phyloP scores from a whole-genome alignment of 2,113 vertebrate genomes.

The Piaya cayana region DNA sequence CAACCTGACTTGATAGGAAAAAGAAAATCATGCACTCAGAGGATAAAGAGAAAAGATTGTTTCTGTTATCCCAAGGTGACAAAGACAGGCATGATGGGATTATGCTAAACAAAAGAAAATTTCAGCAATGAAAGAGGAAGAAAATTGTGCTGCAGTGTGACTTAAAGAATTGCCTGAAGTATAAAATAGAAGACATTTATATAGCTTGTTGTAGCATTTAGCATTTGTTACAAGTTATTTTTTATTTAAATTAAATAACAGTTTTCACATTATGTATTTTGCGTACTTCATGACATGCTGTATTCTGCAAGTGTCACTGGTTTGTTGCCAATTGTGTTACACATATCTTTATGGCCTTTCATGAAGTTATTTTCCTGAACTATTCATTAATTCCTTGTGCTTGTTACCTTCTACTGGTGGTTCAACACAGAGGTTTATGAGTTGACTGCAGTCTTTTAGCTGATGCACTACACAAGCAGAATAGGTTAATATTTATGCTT shows the following conservation, averaged over 20 bases:
- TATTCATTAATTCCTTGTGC: not conserved
- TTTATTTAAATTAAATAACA: not conserved
- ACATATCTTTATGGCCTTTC: not conserved
- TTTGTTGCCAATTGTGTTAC: not conserved
- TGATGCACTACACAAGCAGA: not conserved
- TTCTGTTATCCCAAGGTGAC: conserved; percentile 13
- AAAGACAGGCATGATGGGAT: not conserved
- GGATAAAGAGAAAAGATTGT: not conserved
- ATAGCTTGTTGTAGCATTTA: not conserved
- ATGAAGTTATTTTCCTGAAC: not conserved
- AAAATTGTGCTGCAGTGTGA: not conserved
- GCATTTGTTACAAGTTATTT: not conserved
- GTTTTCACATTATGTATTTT: not conserved
- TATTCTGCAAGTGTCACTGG: not conserved
- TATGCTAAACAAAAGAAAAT: conserved; percentile 17
- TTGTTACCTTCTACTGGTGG: not conserved
- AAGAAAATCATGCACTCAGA: not conserved
- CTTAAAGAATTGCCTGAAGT: not conserved
- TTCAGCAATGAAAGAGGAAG: not conserved
- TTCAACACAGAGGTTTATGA: not conserved
- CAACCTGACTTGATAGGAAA: not conserved
- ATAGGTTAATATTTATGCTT: not conserved
- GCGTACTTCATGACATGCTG: not conserved
- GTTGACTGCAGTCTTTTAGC: not conserved
- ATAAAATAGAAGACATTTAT: not conserved